Evolutionary conservation across 2,888 invertebrate genomes (phyloP), one percentile per base, ranked within the genome.

Genomic region (Eucera pruinosa): DNA sequence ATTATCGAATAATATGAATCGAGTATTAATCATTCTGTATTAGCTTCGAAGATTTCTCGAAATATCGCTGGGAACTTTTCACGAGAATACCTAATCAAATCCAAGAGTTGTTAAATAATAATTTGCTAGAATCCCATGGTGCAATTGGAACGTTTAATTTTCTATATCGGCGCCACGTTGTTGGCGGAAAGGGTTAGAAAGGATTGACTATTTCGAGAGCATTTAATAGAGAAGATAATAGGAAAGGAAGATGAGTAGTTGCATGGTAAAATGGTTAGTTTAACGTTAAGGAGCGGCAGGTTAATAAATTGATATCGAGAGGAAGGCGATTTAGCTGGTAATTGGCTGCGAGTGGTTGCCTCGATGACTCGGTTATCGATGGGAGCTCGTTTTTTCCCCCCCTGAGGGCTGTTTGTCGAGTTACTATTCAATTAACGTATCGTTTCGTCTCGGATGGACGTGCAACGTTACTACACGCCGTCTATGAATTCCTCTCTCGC

Each of bases 391-490:
- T 52, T 45, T 52, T 41, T 41, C 23, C 11, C 20, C 11, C 33
- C 43, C 33, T 27, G 52, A 18, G 58, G 43, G 67, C 52, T 60
- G 71, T 36, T 72, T 67, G 67, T 47, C 67, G 67, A 52, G 67
- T 67, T 67, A 60, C 71, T 60, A 72, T 72, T 72, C 71, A 72
- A 72, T 72, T 72, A 72, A 72, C 67, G 71, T 66, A 71, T 66
- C 71, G 57, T 58, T 71, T 57, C 64, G 69, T 70, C 65, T 64
- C 71, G 71, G 52, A 67, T 58, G 71, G 30, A 33, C 58, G 67
- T 67, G 58, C 71, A 72, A 41, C 67, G 50, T n/a, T n/a, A n/a
- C n/a, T n/a, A n/a, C 5, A 41, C 71, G 20, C 57, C n/a, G 36
- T 2, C 30, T 30, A n/a, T 23, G 57, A 9, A 13, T 50, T 11